phyloP scores from a whole-genome alignment of 2,113 vertebrate genomes.

The Pitta sordida region DNA sequence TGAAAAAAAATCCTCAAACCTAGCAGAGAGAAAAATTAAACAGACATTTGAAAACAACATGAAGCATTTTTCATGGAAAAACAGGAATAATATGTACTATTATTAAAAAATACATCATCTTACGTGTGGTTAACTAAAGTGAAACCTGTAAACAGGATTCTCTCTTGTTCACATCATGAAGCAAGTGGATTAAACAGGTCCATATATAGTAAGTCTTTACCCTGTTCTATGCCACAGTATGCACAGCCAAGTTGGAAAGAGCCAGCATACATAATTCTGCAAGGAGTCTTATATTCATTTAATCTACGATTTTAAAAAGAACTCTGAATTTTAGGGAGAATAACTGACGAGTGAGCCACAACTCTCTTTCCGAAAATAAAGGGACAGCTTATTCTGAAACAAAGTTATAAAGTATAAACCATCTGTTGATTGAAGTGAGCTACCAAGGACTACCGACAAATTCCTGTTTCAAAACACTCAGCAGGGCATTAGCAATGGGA shows the following conservation, averaged over 20 bases:
- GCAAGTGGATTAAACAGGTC: neutral
- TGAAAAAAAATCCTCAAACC: neutral
- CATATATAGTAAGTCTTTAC: neutral
- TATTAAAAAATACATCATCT: neutral
- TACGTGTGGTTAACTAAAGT: neutral
- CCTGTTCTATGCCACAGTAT: neutral
- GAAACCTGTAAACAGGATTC: neutral
- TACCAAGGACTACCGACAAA: neutral
- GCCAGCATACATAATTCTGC: neutral
- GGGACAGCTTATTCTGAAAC: neutral
- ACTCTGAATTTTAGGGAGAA: neutral
- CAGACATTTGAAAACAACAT: neutral
- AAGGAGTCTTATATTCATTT: neutral
- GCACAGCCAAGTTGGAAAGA: neutral
- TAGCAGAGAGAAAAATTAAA: neutral
- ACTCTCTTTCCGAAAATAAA: neutral
- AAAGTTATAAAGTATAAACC: neutral
- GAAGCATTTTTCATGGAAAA: neutral
- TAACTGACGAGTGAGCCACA: neutral
- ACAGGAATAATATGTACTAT: neutral
- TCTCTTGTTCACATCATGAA: neutral
- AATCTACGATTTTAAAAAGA: neutral
- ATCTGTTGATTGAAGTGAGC: neutral
- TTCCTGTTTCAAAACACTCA: neutral
- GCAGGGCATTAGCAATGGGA: neutral